Evolutionary conservation across 2,113 vertebrate genomes (phyloP), one percentile per base, ranked within the genome.

Genomic region (Trematocara marginatum): DNA sequence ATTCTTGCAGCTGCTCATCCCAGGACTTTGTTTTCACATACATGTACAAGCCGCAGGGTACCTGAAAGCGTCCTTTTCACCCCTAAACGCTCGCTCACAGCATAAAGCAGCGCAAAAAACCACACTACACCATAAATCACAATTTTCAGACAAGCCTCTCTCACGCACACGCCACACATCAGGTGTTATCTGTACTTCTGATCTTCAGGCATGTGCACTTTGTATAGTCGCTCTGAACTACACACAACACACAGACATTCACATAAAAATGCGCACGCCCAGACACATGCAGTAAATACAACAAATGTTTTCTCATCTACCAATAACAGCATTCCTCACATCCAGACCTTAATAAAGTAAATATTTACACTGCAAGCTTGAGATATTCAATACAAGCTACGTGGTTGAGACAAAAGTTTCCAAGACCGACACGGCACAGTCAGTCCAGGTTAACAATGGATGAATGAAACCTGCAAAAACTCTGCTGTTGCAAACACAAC

Each of bases 1-100:
- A 91, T 90, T 89, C 89, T n/a, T 93, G 94, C 94, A 95, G 94
- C 94, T 95, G 94, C 93, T 92, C 88, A 79, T 94, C 90, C 90
- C 91, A 1, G 26, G 83, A 90, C 83, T 87, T 90, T 93, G 85
- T 92, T 91, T 92, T 93, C 90, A 86, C 87, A 88, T 81, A 90
- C 82, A 85, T 38, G 76, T 86, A 82, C 34, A 79, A 88, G 93
- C 94, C 93, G 78, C 91, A 87, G 94, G 94, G 92, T 83, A 89
- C 87, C 86, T 92, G 85, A 89, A 88, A 80, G 90, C 88, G 86
- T 93, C 94, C 92, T 93, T 93, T 93, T 93, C 92, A 94, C 92
- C 92, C 90, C 85, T 74, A 87, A 90, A 94, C 78, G 88, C 76
- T 89, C 81, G 82, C 90, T 90, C 90, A 83, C 38, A 93, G 66